A percentile compares a stretch with the other conserved stretches of the same genome.
phyloP scores from a whole-genome alignment of 2,888 invertebrate species.

The Sphaerophoria rueppellii region DNA sequence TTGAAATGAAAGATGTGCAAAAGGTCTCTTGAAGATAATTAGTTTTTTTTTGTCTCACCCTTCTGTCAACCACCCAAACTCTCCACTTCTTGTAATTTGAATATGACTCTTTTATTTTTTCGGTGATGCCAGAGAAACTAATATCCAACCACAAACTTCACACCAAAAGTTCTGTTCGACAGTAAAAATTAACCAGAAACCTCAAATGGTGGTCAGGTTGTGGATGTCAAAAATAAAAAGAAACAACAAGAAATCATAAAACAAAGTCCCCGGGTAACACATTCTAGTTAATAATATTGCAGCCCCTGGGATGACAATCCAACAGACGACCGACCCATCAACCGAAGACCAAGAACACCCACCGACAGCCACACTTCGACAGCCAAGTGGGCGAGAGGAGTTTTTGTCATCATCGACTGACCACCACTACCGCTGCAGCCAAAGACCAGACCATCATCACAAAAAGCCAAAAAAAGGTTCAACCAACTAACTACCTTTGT shows the following conservation, averaged over 20 bases:
- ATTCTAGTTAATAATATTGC: conserved; percentile 65
- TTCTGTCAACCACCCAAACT: too few relatives aligned
- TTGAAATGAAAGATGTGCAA: background rate
- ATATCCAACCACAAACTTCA: background rate
- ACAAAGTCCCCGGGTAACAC: conserved; percentile 57
- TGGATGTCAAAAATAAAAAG: conserved; percentile 65
- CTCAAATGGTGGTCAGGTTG: conserved; percentile 66
- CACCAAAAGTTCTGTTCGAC: conserved; percentile 47
- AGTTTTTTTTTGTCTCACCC: too few relatives aligned
- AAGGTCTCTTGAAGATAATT: too few relatives aligned
- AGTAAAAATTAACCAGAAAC: conserved; percentile 59
- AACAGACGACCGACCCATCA: background rate
- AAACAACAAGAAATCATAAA: conserved; percentile 43
- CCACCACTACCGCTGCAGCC: too few relatives aligned
- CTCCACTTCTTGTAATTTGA: too few relatives aligned
- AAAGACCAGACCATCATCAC: background rate
- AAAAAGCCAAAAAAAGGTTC: background rate
- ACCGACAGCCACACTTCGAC: background rate
- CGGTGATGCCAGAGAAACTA: too few relatives aligned
- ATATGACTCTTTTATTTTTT: too few relatives aligned
- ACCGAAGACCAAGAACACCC: conserved; percentile 36
- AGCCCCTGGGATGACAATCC: conserved; percentile 15
- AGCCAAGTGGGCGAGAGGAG: conserved; percentile 58
- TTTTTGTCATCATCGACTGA: conserved; percentile 42
- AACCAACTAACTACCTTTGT: conserved; percentile 37